Conservation (phyloP, 2,888 invertebrate genomes). For the Serrognathus titanus region DNA sequence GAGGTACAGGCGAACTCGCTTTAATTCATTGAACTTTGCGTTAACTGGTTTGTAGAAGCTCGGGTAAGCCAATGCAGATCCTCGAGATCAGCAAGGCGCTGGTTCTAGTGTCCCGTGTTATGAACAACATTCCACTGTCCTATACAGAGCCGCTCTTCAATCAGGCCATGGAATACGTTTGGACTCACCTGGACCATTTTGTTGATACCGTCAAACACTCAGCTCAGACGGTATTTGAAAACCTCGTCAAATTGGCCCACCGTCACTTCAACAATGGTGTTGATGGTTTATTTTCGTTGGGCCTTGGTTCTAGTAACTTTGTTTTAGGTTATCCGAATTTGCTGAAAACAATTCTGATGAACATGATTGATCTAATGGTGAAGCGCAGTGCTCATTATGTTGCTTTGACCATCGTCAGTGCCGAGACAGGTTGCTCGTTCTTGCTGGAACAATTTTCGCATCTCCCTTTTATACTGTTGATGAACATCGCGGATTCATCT, state of each 20-base stretch:
- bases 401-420: conserved; percentile 33
- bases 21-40: conserved; percentile 5
- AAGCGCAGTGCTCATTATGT: conserved; percentile 33
- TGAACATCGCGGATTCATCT: conserved; percentile 42
- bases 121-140: conserved; percentile 29
- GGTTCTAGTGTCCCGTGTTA: conserved; percentile 31
- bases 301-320: neutral
- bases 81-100: conserved; percentile 39
- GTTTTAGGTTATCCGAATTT: conserved; percentile 9
- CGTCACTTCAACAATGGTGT: conserved; percentile 41
- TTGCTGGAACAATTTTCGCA: conserved; percentile 42
- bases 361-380: conserved; percentile 19
- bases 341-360: conserved; percentile 12
- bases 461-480: conserved; percentile 43
- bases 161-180: conserved; percentile 50
- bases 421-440: conserved; percentile 40
- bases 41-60: conserved; percentile 30
- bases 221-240: conserved; percentile 52
- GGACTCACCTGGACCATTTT: conserved; percentile 61
- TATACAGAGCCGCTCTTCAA: conserved; percentile 37
- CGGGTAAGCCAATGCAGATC: conserved; percentile 34
- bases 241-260: conserved; percentile 47
- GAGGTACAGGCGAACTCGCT: conserved; percentile 30
- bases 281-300: no score
- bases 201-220: conserved; percentile 57